Evolutionary conservation across 2,888 invertebrate genomes (phyloP).

Genomic region (Epinotia bilunana): DNA sequence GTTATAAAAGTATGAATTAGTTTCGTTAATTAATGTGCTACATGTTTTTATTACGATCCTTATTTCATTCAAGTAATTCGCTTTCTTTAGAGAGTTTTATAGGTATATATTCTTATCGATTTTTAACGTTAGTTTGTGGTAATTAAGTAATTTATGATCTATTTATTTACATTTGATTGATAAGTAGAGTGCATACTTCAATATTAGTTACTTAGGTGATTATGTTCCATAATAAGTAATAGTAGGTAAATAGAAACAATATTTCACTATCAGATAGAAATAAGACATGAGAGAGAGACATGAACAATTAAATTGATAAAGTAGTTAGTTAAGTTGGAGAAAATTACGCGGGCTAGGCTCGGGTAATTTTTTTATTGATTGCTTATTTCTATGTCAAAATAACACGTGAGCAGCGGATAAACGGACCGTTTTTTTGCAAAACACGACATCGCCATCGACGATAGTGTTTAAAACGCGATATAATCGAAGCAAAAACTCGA

Average conservation of each 20-base stretch:
- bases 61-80: neutral
- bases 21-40: conserved; percentile 21
- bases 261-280: neutral
- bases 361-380: conserved; percentile 9
- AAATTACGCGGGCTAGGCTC: neutral
- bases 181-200: neutral
- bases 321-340: neutral
- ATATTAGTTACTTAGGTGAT: neutral
- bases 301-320: neutral
- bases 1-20: conserved; percentile 26
- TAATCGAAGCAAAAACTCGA: conserved; percentile 58
- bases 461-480: conserved; percentile 53
- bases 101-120: neutral
- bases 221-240: neutral
- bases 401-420: conserved; percentile 35
- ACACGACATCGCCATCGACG: conserved; percentile 37
- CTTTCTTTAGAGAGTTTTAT: neutral
- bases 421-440: conserved; percentile 33
- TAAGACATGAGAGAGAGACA: too few species aligned
- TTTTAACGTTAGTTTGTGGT: neutral
- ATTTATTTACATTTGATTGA: too few species aligned
- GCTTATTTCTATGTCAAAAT: conserved; percentile 29
- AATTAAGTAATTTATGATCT: neutral
- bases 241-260: neutral
- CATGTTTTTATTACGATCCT: conserved; percentile 2